Conservation (phyloP, 2,797 vertebrate species). For the Emydoidea blandingii region DNA sequence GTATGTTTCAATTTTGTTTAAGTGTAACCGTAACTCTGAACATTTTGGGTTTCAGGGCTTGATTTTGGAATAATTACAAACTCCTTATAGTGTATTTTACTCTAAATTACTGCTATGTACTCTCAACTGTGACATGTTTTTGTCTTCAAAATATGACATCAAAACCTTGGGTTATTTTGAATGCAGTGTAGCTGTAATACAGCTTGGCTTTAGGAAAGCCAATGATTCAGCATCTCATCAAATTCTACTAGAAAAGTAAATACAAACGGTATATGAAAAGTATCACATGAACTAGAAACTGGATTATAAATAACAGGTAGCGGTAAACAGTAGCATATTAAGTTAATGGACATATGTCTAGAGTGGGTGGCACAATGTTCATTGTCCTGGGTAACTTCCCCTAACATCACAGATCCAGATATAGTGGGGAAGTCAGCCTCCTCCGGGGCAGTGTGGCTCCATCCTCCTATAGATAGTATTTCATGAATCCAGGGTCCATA, state of each 20-base stretch:
- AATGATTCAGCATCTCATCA: not conserved
- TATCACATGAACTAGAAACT: not conserved
- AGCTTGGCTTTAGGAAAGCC: not conserved
- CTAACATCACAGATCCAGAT: not conserved
- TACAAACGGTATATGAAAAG: accelerated
- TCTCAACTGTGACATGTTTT: not conserved
- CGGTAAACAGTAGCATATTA: not conserved
- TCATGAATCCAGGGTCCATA: not conserved
- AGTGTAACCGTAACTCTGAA: not conserved
- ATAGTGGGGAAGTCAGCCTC: not conserved
- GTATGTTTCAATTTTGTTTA: not conserved
- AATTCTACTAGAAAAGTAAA: not conserved
- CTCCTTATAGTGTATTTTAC: not conserved
- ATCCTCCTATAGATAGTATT: not conserved
- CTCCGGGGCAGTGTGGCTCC: not conserved
- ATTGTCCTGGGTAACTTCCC: not conserved
- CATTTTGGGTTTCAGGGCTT: not conserved
- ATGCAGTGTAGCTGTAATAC: not conserved
- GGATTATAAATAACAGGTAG: not conserved
- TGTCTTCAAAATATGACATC: not conserved
- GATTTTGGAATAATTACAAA: not conserved
- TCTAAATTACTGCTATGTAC: not conserved
- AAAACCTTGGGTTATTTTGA: not conserved
- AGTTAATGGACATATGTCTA: not conserved
- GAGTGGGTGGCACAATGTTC: not conserved